These are phyloP conservation scores for Trididemnum miniatum DNA, from an alignment of 23 tunicate genomes.

Conservation along the genomic window DNA sequence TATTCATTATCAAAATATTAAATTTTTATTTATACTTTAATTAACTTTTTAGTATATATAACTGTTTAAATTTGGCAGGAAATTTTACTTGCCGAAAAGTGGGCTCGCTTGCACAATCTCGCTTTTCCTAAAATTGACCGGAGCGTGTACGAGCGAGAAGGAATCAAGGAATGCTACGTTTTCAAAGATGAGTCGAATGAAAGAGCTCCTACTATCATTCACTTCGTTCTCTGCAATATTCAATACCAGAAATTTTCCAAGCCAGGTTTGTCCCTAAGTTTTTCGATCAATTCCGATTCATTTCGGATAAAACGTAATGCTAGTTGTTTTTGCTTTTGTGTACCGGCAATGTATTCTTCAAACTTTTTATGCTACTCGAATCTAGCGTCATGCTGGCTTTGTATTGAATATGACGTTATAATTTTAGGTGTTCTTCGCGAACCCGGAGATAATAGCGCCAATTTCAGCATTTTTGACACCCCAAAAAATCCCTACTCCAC, in stretches of 20 bases:
- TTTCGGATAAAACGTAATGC: too few relatives aligned
- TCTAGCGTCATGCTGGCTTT: too few relatives aligned
- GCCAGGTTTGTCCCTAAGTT: conserved; percentile 81
- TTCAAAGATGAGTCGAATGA: conserved; percentile 84
- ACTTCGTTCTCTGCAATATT: conserved; percentile 79
- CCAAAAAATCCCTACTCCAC: conserved; percentile 94
- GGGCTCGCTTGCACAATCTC: conserved; percentile 87
- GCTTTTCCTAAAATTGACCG: conserved; percentile 95
- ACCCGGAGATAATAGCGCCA: conserved; percentile 76
- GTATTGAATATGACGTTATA: too few relatives aligned
- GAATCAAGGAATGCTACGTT: conserved; percentile 94
- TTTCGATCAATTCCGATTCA: too few relatives aligned
- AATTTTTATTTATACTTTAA: too few relatives aligned
- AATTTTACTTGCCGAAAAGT: conserved; percentile 94
- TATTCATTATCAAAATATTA: too few relatives aligned
- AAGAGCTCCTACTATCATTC: conserved; percentile 92
- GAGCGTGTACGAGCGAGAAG: conserved; percentile 59
- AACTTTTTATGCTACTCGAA: too few relatives aligned
- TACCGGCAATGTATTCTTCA: too few relatives aligned
- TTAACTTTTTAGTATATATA: too few relatives aligned
- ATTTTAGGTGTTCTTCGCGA: conserved; percentile 79
- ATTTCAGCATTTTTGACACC: conserved; percentile 76
- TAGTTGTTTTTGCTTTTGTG: too few relatives aligned
- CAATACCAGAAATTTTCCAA: conserved; percentile 60
- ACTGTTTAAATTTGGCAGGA: conserved; percentile 50